Percentiles rank a stretch among this genome's conserved stretches.
These are phyloP conservation scores for Acrocephalus arundinaceus DNA, from an alignment of 2,113 vertebrate genomes.

Conservation along the genomic window DNA sequence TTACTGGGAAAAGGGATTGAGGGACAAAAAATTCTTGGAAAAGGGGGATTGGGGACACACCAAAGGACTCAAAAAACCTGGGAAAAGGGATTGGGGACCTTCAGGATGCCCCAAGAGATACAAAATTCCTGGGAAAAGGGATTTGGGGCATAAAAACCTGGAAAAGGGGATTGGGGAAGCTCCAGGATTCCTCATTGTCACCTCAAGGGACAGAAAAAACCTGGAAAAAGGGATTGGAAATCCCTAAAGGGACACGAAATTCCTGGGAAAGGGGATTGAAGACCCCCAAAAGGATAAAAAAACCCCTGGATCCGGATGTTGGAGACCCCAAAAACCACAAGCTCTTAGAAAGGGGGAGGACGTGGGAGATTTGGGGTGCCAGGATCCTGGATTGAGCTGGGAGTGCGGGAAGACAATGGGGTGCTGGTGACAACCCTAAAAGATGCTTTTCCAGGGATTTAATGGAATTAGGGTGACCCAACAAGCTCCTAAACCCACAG, in stretches of 20 bases:
- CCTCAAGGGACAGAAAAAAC: not conserved
- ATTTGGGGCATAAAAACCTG: no score
- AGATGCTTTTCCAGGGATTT: not conserved
- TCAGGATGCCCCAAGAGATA: no score
- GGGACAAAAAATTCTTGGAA: not conserved
- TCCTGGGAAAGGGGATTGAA: not conserved
- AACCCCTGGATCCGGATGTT: not conserved
- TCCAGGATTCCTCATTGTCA: not conserved
- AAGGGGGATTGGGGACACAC: not conserved
- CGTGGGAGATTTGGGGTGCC: not conserved
- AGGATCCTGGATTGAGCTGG: not conserved
- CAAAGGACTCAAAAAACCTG: not conserved
- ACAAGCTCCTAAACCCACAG: not conserved
- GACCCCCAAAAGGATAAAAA: not conserved
- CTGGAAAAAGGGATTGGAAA: not conserved
- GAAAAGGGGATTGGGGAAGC: not conserved
- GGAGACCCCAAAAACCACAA: not conserved
- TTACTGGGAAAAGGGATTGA: not conserved
- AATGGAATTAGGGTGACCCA: not conserved
- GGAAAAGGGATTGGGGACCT: no score
- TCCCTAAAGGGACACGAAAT: not conserved
- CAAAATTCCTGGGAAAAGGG: accelerated
- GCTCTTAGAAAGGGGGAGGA: not conserved
- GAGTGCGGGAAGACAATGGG: accelerated
- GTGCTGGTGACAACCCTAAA: accelerated